Evolutionary conservation across 2,888 invertebrate species (phyloP).

Genomic region (Meliscaeva auricollis): DNA sequence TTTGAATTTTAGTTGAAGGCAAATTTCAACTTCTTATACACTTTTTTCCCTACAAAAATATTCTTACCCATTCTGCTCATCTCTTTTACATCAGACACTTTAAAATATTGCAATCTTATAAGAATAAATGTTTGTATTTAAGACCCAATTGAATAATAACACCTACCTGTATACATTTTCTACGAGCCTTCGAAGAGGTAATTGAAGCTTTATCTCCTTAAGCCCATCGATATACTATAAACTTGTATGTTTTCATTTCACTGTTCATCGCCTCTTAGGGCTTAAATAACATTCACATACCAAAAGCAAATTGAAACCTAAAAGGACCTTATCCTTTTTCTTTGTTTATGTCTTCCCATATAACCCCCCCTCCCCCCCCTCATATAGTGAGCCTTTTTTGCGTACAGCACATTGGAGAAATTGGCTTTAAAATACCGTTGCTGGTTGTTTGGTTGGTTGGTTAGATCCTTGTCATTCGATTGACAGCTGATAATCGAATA

Average conservation of each 20-base stretch:
- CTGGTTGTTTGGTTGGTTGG: conserved; percentile 2
- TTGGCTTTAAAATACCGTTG: conserved; percentile 6
- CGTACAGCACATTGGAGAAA: background rate
- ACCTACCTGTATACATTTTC: background rate
- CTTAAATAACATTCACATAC: background rate
- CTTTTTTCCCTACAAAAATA: too few relatives aligned
- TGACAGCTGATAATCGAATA: conserved; percentile 39
- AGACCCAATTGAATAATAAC: background rate
- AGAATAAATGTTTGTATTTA: too few relatives aligned
- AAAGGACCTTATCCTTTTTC: conserved; percentile 3
- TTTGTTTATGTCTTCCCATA: background rate
- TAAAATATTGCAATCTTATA: too few relatives aligned
- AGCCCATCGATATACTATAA: background rate
- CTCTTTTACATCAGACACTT: too few relatives aligned
- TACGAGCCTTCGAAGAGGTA: background rate
- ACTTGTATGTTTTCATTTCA: conserved; percentile 21
- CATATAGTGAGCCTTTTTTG: background rate
- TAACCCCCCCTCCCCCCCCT: background rate
- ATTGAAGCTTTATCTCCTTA: conserved; percentile 22
- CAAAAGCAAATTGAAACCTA: conserved; percentile 11
- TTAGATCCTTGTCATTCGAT: conserved; percentile 24
- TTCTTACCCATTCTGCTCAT: too few relatives aligned
- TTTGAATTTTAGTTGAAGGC: background rate
- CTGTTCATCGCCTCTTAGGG: conserved; percentile 19
- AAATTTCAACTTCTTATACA: too few relatives aligned